phyloP scores from a whole-genome alignment of 2,888 invertebrate species.

The Sicus ferrugineus region DNA sequence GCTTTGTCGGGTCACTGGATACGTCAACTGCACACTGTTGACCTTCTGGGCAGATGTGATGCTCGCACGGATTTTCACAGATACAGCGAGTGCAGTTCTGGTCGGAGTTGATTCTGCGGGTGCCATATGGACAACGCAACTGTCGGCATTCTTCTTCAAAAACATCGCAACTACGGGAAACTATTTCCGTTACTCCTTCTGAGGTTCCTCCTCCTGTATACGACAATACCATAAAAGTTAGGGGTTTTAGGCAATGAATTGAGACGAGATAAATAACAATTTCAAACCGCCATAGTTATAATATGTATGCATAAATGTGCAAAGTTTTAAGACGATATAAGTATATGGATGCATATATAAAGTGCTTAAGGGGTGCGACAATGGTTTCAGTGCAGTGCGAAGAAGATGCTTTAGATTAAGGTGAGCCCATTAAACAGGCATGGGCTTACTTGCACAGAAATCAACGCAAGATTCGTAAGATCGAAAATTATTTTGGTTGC shows the following conservation, averaged over 20 bases:
- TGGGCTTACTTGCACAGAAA: constrained; percentile 67
- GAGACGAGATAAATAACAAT: not conserved
- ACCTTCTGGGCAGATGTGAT: constrained; percentile 69
- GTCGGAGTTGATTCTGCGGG: constrained; percentile 69
- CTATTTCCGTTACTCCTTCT: constrained; percentile 44
- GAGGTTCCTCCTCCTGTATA: constrained; percentile 25
- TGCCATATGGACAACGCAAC: constrained; percentile 77
- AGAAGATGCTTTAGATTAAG: constrained; percentile 26
- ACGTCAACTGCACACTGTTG: constrained; percentile 76
- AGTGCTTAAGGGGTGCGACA: constrained; percentile 22
- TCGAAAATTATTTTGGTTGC: constrained; percentile 86
- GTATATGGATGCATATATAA: constrained; percentile 22
- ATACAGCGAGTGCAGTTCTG: constrained; percentile 75
- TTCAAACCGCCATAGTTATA: constrained; percentile 14
- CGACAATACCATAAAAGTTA: not conserved
- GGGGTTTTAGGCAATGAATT: not conserved
- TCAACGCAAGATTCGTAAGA: constrained; percentile 75
- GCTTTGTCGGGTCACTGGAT: constrained; percentile 47
- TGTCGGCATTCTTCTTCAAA: constrained; percentile 71
- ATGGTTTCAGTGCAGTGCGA: constrained; percentile 26
- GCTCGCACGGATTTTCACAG: constrained; percentile 79
- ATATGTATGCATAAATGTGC: constrained; percentile 22
- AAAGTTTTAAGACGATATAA: not conserved
- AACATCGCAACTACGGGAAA: constrained; percentile 67
- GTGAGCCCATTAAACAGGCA: constrained; percentile 43